Evolutionary conservation across 1,140 invertebrate species (phyloP), one percentile per base, ranked within the genome.

Genomic region (Drosophila bocqueti): DNA sequence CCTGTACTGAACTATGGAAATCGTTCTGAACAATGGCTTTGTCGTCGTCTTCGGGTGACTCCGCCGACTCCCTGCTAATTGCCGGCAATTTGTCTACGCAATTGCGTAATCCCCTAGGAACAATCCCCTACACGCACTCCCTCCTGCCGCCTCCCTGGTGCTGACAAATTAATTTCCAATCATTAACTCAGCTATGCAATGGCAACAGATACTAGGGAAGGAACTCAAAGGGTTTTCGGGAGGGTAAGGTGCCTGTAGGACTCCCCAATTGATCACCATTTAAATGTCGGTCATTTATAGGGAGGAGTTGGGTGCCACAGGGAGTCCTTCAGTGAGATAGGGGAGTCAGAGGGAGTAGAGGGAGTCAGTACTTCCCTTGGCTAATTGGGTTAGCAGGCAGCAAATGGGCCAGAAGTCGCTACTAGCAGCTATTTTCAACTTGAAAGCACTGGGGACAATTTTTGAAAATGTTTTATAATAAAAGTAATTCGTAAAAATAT

Each of bases 101-200:
- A 78, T 72, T 76, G 59, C 50, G 42, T 68, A 82, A 64, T 71
- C 66, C 62, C 63, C 47, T 8, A 64, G 58, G 65, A 55, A 43
- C 52, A 64, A 64, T 34, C 67, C 52, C 76, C 42, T 62, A 6
- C 40, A 42, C 55, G 34, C 55, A 58, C 31, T 16, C 21, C 6
- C 46, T 21, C 26, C 21, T 18, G 11, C 4, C 50, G n/a, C 24
- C 18, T 21, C n/a, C 15, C 18, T 9, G 43, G 45, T 52, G 66
- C 79, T 60, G 68, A 82, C 77, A 83, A 87, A 87, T 89, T 87
- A 84, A 87, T 87, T 84, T 84, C 84, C 81, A 83, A 89, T 87
- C 84, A 89, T 87, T 87, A 87, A 89, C 80, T 71, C 77, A 63
- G 72, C 84, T 65, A 71, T 55, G 66, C 58, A 54, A 77, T 50